phyloP scores from a whole-genome alignment of 2,113 vertebrate genomes.

The chimpanzee (Pan troglodytes) region NHGRI_mPanTro3-v2.1_pri NC_072407.2:131559001-131559500 shows the following conservation, averaged over 20 bases:
- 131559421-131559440: neutral
- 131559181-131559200: neutral
- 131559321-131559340: neutral
- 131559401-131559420: neutral
- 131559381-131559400: neutral
- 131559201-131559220: neutral
- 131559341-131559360: neutral
- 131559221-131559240: neutral
- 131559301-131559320: neutral
- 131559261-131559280: too few relatives aligned
- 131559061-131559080: neutral
- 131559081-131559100: neutral
- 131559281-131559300: neutral
- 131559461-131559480: neutral
- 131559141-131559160: slow-evolving; percentile 8
- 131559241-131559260: neutral
- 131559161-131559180: neutral
- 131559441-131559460: neutral
- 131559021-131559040: neutral
- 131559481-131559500: neutral
- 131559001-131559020: neutral
- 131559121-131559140: neutral
- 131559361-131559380: neutral
- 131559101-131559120: neutral
- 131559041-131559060: neutral